Base-by-base conservation (phyloP, 1,140 invertebrate genomes). In the Pseudobourletiella spinata region DNA sequence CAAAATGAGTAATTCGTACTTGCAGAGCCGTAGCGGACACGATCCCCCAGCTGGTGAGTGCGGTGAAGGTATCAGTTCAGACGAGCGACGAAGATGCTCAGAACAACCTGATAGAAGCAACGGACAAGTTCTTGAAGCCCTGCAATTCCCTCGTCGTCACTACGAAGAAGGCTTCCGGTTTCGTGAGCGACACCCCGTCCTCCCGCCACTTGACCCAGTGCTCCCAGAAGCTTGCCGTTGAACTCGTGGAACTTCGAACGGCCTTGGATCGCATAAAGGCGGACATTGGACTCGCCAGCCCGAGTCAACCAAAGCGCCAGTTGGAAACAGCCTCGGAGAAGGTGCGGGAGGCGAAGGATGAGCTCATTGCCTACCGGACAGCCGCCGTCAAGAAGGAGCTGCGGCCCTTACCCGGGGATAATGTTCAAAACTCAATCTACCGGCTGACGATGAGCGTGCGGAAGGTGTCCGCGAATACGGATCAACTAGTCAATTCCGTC, bases 221-320 rank as follows among this genome's bases (percentile, higher is more conserved):
- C 42, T 82, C 86, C 2, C 88, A 91, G 70, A 82, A 86, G 59
- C 78, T 95, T 59, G 83, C 85, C 2, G 77, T 83, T 14, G 85
- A 86, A 59, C 77, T 93, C 8, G 82, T 84, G 1, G 91, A 94
- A 64, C 77, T 95, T 2, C 79, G 88, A 71, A 84, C 86, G 24
- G 86, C 91, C 6, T 81, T 93, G 0, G 83, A 82, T 52, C 84
- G 92, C 26, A 89, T 92, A 0, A 84, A 89, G 67, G 87, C 93
- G 72, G 87, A 88, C 88, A n/a, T 77, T 91, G 62, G 92, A 94
- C 72, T 74, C 89, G 67, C 86, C 22, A 29, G n/a, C 20, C 32
- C 26, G 6, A 58, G 18, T 79, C 64, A 74, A 32, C 63, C 68
- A 48, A 59, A 42, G 25, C 62, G 61, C 65, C 78, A 69, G 71